Evolutionary conservation across 2,888 invertebrate genomes (phyloP).

Genomic region (Syrista parreyssii): DNA sequence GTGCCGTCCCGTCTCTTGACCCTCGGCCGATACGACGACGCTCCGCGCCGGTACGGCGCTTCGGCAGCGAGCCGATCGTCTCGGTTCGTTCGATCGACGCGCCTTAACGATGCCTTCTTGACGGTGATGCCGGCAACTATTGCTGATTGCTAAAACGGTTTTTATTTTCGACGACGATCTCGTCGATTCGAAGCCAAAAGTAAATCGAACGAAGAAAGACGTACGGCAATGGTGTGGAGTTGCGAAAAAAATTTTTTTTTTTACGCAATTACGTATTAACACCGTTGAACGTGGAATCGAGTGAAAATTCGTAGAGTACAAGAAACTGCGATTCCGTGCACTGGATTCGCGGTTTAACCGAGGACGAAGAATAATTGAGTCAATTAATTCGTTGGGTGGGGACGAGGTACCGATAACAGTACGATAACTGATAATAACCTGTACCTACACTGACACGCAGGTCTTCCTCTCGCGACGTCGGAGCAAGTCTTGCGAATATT

Average conservation of each 20-base stretch:
- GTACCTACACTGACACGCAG: not conserved
- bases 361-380: conserved; percentile 53
- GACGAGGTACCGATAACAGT: conserved; percentile 16
- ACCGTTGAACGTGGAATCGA: not conserved
- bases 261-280: not conserved
- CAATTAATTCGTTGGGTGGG: conserved; percentile 50
- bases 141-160: not conserved
- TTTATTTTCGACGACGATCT: not conserved
- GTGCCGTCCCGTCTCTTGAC: conserved; percentile 18
- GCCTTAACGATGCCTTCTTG: not conserved
- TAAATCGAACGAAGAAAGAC: not conserved
- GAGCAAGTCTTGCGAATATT: not conserved
- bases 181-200: not conserved
- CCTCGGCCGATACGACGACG: conserved; percentile 25
- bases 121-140: not conserved
- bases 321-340: not conserved
- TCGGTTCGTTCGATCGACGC: not conserved
- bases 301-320: not conserved
- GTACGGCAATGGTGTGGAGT: not conserved
- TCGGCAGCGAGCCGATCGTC: not conserved
- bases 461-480: not conserved
- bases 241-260: not conserved
- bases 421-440: conserved; percentile 40
- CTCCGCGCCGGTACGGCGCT: conserved; percentile 1
- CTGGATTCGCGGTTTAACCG: conserved; percentile 22